phyloP scores from a whole-genome alignment of 1,140 invertebrate species.

The Euglossa dilemma region DNA sequence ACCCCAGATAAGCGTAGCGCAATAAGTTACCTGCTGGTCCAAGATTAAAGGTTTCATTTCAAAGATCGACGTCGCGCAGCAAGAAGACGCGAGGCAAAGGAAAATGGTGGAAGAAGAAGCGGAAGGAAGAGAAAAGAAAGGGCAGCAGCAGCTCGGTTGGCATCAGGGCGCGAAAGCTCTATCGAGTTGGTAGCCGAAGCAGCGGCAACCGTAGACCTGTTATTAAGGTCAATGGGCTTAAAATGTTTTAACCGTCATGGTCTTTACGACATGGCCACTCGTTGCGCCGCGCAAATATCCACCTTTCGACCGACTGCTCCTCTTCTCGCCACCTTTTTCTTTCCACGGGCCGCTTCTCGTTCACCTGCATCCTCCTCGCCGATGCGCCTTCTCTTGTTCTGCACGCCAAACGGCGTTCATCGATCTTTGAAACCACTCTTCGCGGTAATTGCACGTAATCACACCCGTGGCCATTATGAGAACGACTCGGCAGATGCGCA shows the following conservation, averaged over 20 bases:
- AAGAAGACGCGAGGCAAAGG: no score
- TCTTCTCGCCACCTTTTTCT: constrained; percentile 35
- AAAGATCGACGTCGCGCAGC: no score
- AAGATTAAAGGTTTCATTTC: no score
- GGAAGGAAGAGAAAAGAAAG: constrained; percentile 34
- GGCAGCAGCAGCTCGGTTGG: constrained; percentile 24
- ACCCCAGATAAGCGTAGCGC: no score
- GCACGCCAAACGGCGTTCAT: constrained; percentile 64
- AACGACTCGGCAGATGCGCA: constrained; percentile 62
- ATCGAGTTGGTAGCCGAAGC: constrained; percentile 39
- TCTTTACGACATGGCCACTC: constrained; percentile 61
- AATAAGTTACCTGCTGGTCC: no score
- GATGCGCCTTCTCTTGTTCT: constrained; percentile 28
- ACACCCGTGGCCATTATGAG: constrained; percentile 67
- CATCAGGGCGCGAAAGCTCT: no score
- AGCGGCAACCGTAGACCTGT: constrained; percentile 65
- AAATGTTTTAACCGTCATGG: constrained; percentile 72
- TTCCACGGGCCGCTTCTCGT: constrained; percentile 6
- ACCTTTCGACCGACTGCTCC: constrained; percentile 60
- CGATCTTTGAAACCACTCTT: constrained; percentile 60
- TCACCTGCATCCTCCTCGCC: constrained; percentile 31
- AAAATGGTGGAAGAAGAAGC: neutral
- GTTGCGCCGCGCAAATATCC: constrained; percentile 60
- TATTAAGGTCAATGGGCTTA: constrained; percentile 72
- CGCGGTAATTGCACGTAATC: constrained; percentile 73